Evolutionary conservation across 2,113 vertebrate genomes (phyloP), one percentile per base, ranked within the genome.

Genomic region (zebrafish (Danio rerio)): DNA sequence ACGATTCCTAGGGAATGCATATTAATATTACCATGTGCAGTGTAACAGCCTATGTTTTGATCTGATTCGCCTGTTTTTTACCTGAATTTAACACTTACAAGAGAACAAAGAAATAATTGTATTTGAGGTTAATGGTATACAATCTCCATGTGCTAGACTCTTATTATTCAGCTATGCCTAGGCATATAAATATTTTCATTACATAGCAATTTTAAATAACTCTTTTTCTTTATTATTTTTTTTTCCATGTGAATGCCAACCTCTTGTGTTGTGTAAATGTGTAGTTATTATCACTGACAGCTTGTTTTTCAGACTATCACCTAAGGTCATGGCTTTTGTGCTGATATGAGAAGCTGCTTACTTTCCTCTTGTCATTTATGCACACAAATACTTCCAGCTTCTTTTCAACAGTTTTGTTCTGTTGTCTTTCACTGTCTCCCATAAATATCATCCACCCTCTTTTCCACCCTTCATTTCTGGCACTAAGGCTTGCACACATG

Each of bases 261-360:
- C 21, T 21, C 20, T 9, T 62, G 45, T 62, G 13, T 31, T 77
- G n/a, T 77, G 13, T 76, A 47, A 76, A 76, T 63, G 74, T 77
- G 58, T 13, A 59, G 18, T 55, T 49, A 61, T 61, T 43, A 9
- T n/a, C 9, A 42, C 47, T 61, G 73, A 76, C 56, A 61, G 52
- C 72, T 31, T 59, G 52, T 59, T 75, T 63, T 69, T 52, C 20
- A 71, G 50, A 50, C 20, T 13, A 52, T 50, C 47, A 70, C 47
- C 49, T 70, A 71, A 21, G 69, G 45, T 71, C 45, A 52, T 71
- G 12, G 9, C 53, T 12, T 59, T 47, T 40, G 16, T 5, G 7
- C 40, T 75, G 43, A 77, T 77, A 49, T 63, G 74, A 77, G 20
- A 50, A 77, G 49, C 7, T 40, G 58, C 58, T 7, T 8, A 0